These are phyloP conservation scores for Rambutsinella grinnellia DNA, from an alignment of 2,888 invertebrate species.

Conservation along the genomic window DNA sequence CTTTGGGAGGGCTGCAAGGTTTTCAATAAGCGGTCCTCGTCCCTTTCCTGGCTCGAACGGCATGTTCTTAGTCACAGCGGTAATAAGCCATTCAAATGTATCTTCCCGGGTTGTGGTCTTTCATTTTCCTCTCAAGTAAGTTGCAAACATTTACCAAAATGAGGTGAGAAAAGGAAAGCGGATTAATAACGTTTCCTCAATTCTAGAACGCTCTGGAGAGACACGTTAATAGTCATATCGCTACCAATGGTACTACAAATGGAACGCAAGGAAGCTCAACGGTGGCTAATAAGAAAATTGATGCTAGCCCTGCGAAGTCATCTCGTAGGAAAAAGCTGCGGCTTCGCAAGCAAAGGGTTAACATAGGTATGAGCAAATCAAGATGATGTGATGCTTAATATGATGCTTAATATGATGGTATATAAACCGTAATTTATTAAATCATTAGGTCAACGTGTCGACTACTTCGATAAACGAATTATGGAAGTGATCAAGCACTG, in stretches of 20 bases:
- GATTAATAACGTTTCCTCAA: no score
- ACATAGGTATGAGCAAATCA: slow-evolving; percentile 55
- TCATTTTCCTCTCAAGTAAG: slow-evolving; percentile 71
- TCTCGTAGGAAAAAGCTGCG: slow-evolving; percentile 88
- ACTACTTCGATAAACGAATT: slow-evolving; percentile 91
- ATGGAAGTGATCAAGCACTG: slow-evolving; percentile 93
- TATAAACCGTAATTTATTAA: slow-evolving; percentile 67
- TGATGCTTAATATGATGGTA: not conserved
- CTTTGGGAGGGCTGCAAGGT: slow-evolving; percentile 96
- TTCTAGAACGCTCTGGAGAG: slow-evolving; percentile 83
- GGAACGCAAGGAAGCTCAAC: slow-evolving; percentile 70
- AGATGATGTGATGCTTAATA: not conserved
- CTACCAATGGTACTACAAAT: slow-evolving; percentile 72
- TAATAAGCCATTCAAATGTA: slow-evolving; percentile 94
- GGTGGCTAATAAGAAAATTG: slow-evolving; percentile 78
- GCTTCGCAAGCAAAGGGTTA: slow-evolving; percentile 73
- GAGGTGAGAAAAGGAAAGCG: not conserved
- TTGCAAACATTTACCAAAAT: not conserved
- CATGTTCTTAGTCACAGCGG: slow-evolving; percentile 93
- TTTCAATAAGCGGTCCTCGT: slow-evolving; percentile 91
- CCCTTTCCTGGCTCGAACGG: slow-evolving; percentile 92
- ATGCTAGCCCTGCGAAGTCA: slow-evolving; percentile 81
- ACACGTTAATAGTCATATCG: slow-evolving; percentile 94
- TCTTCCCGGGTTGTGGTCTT: slow-evolving; percentile 90
- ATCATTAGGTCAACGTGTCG: slow-evolving; percentile 86